A percentile compares a stretch with the other conserved stretches of the same genome.
phyloP scores from a whole-genome alignment of 2,888 invertebrate genomes.

The Hymenopus coronatus region DNA sequence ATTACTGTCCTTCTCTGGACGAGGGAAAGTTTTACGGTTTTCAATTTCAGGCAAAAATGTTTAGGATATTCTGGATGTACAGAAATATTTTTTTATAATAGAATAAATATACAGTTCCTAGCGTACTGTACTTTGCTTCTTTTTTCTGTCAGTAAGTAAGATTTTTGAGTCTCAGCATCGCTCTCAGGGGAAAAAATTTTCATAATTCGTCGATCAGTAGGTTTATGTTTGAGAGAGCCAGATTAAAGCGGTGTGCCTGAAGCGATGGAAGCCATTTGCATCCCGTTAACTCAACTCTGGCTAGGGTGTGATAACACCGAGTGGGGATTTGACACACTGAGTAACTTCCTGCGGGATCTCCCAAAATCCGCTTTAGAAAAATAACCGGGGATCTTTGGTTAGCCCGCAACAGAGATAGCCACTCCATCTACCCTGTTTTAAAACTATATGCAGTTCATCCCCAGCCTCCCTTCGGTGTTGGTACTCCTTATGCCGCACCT shows the following conservation, averaged over 20 bases:
- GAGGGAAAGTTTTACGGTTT: no score
- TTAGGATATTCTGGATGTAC: no score
- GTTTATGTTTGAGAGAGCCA: neutral
- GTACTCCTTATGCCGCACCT: neutral
- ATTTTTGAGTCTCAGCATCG: neutral
- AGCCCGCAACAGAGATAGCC: neutral
- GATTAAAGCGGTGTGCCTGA: neutral
- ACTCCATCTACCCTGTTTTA: neutral
- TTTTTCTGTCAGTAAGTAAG: neutral
- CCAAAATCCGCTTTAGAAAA: neutral
- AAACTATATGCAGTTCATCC: neutral
- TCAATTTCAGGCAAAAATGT: no score
- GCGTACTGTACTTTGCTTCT: neutral
- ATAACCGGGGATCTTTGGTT: neutral
- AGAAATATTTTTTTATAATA: no score
- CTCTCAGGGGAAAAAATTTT: neutral
- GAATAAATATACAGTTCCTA: no score
- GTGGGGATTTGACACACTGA: neutral
- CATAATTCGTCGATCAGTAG: neutral
- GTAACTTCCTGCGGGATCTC: neutral
- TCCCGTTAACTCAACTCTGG: neutral
- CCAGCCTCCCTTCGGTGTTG: no score
- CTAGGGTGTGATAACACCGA: neutral
- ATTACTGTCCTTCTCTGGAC: no score
- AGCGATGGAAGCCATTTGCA: neutral